Evolutionary conservation across 2,888 invertebrate species (phyloP), one percentile per base, ranked within the genome.

Genomic region (Pheosia tremula): DNA sequence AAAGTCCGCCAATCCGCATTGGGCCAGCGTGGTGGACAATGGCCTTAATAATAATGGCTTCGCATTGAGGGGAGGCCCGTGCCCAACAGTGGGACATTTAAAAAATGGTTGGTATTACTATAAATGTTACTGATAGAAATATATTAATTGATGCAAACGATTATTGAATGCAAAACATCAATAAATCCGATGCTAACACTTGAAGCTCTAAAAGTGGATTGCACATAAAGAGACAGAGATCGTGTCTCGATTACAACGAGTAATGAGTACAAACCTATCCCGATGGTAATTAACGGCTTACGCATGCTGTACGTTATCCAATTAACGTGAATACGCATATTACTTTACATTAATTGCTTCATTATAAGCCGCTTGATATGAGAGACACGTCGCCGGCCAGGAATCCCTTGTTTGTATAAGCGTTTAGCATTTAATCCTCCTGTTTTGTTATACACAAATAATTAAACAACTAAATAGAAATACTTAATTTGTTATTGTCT

Each of bases 291-390:
- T 68, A 77, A 58, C 59, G 57, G 61, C 65, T 72, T 77, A 75
- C 63, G 64, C 67, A 79, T 84, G 75, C 81, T 59, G 64, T 66
- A 49, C 68, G 71, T 65, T 66, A 59, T 67, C 64, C 73, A 81
- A 82, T 85, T 83, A 83, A 80, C 78, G 80, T 78, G 80, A 82
- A 82, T 79, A 78, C 73, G 78, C 72, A 83, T 82, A 78, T 64
- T 77, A 79, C 82, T 82, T 72, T 71, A 75, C 67, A 77, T 74
- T 79, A 84, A 84, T 83, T 80, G 74, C 72, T 77, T 81, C 81
- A 77, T 80, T 78, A 77, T 78, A 64, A 71, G 72, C 79, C 81
- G 72, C 67, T 88, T 86, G 69, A 61, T 71, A 87, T 88, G 85
- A 74, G 64, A 60, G 66, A 59, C 76, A 58, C 52, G 77, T 74